phyloP scores from a whole-genome alignment of 2,797 vertebrate species.

The Arctocebus calabarensis region DNA sequence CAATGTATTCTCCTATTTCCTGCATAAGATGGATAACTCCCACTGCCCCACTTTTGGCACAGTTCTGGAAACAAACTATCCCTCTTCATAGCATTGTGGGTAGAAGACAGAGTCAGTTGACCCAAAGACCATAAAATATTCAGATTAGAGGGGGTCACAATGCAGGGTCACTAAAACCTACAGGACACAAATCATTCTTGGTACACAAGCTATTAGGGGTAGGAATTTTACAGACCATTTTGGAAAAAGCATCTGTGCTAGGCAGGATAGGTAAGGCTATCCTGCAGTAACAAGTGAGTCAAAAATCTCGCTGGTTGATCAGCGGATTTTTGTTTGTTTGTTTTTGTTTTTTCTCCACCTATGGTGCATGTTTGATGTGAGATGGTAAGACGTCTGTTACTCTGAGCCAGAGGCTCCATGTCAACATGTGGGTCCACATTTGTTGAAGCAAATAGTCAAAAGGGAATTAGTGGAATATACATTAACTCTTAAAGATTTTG shows the following conservation, averaged over 20 bases:
- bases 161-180: not conserved
- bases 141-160: not conserved
- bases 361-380: not conserved
- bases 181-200: not conserved
- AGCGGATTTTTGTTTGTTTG: not conserved
- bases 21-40: not conserved
- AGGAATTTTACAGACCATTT: constrained; percentile 32
- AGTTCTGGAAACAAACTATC: not conserved
- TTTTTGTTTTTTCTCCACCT: not conserved
- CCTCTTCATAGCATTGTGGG: not conserved
- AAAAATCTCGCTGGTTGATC: not conserved
- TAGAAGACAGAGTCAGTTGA: not conserved
- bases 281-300: not conserved
- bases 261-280: not conserved
- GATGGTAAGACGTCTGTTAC: not conserved
- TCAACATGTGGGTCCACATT: not conserved
- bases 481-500: not conserved
- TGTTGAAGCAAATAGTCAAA: not conserved
- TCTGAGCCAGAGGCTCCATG: not conserved
- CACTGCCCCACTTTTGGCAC: not conserved
- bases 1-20: not conserved
- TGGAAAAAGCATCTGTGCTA: not conserved
- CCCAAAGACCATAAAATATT: not conserved
- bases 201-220: not conserved
- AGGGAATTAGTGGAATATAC: not conserved